Evolutionary conservation across 2,888 invertebrate species (phyloP), one percentile per base, ranked within the genome.

Genomic region (Rhodophaea formosa): DNA sequence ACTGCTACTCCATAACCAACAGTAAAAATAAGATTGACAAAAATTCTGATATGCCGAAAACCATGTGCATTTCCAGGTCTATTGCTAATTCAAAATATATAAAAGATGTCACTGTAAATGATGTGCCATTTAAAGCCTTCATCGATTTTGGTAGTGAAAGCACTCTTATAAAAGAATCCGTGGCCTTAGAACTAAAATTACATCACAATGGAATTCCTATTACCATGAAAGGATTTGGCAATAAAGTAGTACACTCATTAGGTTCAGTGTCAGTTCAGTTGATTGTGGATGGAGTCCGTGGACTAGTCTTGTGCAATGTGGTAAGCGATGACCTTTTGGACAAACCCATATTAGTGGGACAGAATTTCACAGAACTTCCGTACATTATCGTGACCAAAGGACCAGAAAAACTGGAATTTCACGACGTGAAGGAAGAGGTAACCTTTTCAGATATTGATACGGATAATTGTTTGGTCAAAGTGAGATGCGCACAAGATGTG

Each of bases 301-400:
- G 53, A 3, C 30, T 15, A 1, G 55, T 60, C 1, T 1, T 3
- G 1, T 60, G 60, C 32, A 45, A 43, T 5, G 46, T 57, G 16
- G 55, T 55, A 7, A n/a, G 52, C 1, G 57, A 57, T 17, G n/a
- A 15, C 0, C 45, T 52, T 2, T 32, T 57, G 7, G 57, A 57
- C 8, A 53, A 23, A 15, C 56, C 57, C 0, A 55, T 60, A 42
- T 29, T 60, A 3, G 52, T 57, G 1, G 60, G 60, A 0, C 60
- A 60, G 32, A 39, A 54, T 16, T 60, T 29, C 23, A 35, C 60
- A 0, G 60, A 60, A 23, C 60, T 46, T 32, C 57, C 52, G 5
- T 57, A 60, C 8, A 32, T 60, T 1, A 12, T 55, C 0, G 55
- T 60, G 5, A 35, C 30, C 23, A 57, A 57, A 12, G 55, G 55